phyloP scores from a whole-genome alignment of 2,113 vertebrate genomes.

The Larimichthys polyactis region DNA sequence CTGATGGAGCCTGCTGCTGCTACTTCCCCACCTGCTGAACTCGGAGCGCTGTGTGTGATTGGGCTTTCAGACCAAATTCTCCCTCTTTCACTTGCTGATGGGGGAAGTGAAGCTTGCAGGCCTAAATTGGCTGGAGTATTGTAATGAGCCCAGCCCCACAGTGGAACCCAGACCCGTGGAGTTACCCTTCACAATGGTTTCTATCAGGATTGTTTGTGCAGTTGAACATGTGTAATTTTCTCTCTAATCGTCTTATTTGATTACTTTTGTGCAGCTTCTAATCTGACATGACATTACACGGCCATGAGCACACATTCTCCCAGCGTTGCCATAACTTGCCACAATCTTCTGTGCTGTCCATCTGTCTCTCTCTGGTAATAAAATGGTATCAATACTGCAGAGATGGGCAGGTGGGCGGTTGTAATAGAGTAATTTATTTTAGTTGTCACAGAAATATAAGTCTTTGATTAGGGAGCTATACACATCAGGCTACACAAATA shows the following conservation, averaged over 20 bases:
- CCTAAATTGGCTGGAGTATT: slow-evolving; percentile 73
- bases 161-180: slow-evolving; percentile 27
- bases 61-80: slow-evolving; percentile 82
- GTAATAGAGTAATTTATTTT: slow-evolving; percentile 85
- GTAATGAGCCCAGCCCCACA: slow-evolving; percentile 53
- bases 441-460: slow-evolving; percentile 83
- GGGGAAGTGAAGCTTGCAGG: slow-evolving; percentile 70
- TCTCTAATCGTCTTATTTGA: slow-evolving; percentile 41
- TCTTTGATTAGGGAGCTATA: slow-evolving; percentile 78
- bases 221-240: slow-evolving; percentile 41
- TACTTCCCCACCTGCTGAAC: slow-evolving; percentile 82
- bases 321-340: slow-evolving; percentile 50
- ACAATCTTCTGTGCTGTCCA: slow-evolving; percentile 58
- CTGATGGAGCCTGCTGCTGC: slow-evolving; percentile 83
- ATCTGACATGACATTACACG: slow-evolving; percentile 44
- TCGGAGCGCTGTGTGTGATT: slow-evolving; percentile 78
- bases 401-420: slow-evolving; percentile 78
- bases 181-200: slow-evolving; percentile 30
- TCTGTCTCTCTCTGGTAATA: slow-evolving; percentile 71
- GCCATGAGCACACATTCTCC: slow-evolving; percentile 31
- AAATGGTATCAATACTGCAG: slow-evolving; percentile 76
- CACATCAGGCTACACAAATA: slow-evolving; percentile 78
- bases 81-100: slow-evolving; percentile 70
- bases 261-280: slow-evolving; percentile 50
- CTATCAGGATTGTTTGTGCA: slow-evolving; percentile 43